Evolutionary conservation across 2,113 vertebrate genomes (phyloP).

Genomic region (Cochlearius cochlearius): DNA sequence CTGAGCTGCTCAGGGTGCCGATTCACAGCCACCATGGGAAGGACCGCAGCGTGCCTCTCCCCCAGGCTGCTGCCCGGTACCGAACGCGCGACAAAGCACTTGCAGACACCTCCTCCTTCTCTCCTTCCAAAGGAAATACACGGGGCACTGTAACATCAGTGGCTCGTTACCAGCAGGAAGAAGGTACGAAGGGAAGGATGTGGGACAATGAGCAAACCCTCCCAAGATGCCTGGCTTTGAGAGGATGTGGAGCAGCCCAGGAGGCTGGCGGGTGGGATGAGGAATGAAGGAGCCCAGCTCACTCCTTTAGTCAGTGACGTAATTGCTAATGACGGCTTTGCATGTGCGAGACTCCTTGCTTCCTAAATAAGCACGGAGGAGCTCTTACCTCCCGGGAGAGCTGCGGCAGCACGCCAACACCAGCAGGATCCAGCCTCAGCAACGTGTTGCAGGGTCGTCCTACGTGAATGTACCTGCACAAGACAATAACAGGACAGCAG

Average conservation of each 20-base stretch:
- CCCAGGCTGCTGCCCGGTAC: background rate
- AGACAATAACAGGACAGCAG: background rate
- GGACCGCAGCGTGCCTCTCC: background rate
- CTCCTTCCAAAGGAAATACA: background rate
- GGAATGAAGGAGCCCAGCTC: background rate
- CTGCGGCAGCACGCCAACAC: background rate
- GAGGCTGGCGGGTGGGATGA: background rate
- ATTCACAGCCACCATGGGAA: background rate
- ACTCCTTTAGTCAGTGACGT: background rate
- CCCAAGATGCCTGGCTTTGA: background rate
- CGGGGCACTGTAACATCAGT: background rate
- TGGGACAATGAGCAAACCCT: slow-evolving; percentile 9
- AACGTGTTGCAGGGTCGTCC: background rate
- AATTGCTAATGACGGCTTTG: background rate
- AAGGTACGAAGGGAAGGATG: background rate
- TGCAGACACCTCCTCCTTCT: background rate
- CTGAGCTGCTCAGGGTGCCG: background rate
- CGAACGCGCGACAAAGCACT: background rate
- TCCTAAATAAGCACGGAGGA: background rate
- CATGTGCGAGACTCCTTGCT: background rate
- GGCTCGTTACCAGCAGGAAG: background rate
- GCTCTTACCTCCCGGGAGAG: background rate
- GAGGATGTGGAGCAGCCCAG: slow-evolving; percentile 30
- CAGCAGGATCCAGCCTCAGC: background rate
- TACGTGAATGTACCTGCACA: background rate